Percentiles rank a stretch among this genome's conserved stretches.
Conservation (phyloP, 2,797 vertebrate genomes). For the Helostoma temminkii region DNA sequence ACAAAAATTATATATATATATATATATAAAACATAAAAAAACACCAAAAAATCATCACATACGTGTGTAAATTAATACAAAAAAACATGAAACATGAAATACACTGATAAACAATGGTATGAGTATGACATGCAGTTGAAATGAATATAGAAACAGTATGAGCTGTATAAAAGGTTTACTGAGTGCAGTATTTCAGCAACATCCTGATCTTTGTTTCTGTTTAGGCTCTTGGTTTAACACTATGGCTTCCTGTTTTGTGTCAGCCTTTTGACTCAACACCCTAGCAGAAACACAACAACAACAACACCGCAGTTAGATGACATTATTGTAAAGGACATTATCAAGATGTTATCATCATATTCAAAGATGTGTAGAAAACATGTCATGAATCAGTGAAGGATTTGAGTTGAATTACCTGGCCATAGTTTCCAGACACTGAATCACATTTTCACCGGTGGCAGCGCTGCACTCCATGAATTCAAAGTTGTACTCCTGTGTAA, state of each 20-base stretch:
- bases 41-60: conserved; percentile 3
- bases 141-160: background rate
- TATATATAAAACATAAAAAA: background rate
- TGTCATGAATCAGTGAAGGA: background rate
- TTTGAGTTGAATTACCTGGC: conserved; percentile 85
- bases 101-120: background rate
- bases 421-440: conserved; percentile 85
- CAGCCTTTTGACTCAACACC: conserved; percentile 74
- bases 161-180: background rate
- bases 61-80: background rate
- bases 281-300: conserved; percentile 66
- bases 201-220: conserved; percentile 74
- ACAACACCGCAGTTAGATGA: conserved; percentile 18
- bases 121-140: background rate
- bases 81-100: too few relatives aligned
- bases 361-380: background rate
- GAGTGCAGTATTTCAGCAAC: conserved; percentile 77
- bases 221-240: conserved; percentile 69
- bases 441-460: conserved; percentile 90
- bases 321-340: background rate
- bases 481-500: conserved; percentile 87
- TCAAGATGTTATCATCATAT: background rate
- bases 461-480: conserved; percentile 94
- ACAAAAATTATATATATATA: too few relatives aligned
- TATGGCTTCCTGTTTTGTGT: conserved; percentile 63